Base-by-base conservation (phyloP, 2,113 vertebrate genomes). In the Sinocyclocheilus grahami region DNA sequence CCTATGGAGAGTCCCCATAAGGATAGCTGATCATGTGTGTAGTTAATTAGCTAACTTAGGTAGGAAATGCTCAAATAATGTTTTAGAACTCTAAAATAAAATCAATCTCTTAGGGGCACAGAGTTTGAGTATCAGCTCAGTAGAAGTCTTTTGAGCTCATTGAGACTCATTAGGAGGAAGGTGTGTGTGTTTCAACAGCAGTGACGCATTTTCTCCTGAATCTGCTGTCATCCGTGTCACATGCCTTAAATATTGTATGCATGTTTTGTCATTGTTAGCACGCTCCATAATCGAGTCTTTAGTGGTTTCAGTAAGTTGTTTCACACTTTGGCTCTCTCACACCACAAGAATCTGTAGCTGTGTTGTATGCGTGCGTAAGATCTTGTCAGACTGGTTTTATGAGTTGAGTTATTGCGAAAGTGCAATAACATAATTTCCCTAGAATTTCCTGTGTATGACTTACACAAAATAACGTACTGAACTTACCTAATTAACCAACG, bases 151-250 rank as follows among this genome's bases (percentile, higher is more conserved):
- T 20, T 27, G 9, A 55, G 76, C n/a, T 27, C 14, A 51, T 27
- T 16, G 74, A 76, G 63, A 78, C 42, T 42, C 42, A 2, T 42
- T 42, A 78, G 24, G 58, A 42, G 8, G 42, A 46, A 46, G 42
- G 42, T 46, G 42, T 63, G 24, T 69, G 79, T 24, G 62, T 82
- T 30, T 51, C 3, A 4, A 1, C 48, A 22, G 79, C 51, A 22
- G 79, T 67, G 62, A 82, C 42, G 16, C 14, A 51, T 65, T 82
- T 67, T 82, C 42, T 46, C 22, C 18, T 1, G 79, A 82, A 82
- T 82, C 42, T 48, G 62, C 60, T 11, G 39, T 67, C 65, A 39
- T 48, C 16, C 30, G 14, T 13, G 53, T 67, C 62, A 51, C 62
- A 30, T 67, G 39, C 16, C 46, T 78, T 78, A 48, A 82, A 30